Base-by-base conservation (phyloP, 2,113 vertebrate species). In the Elachura formosa region DNA sequence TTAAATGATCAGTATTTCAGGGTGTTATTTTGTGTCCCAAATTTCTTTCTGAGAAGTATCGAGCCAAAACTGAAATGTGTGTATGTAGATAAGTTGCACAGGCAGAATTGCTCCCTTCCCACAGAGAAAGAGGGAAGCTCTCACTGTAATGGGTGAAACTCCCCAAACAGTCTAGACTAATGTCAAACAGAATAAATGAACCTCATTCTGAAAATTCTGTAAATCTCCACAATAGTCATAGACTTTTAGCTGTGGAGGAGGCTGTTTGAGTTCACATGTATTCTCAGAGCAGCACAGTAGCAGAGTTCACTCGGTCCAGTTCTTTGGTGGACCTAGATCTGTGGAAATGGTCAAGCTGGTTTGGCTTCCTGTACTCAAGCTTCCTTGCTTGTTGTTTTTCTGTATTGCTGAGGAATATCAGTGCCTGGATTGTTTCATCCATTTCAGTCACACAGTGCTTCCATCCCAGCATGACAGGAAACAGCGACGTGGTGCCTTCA, bases 221-320 rank as follows among this genome's bases (percentile, higher is more conserved):
- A 26, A 17, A 21, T 29, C 28, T 40, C 43, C 15, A 20, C 7
- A 9, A 5, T 5, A 45, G 10, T 12, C 0, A 0, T 54, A 24
- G 59, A 36, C 25, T 38, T 79, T 72, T 15, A 23, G 67, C 24
- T 59, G 2, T 14, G 28, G 51, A 68, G 38, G 33, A 49, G 29
- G 34, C 40, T 55, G 13, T 13, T 63, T 52, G 45, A 71, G 11
- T 18, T 78, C 19, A 2, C 11, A 3, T 5, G 14, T 10, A 2
- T 51, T 55, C 14, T 18, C 4, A 13, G 51, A 52, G 10, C 8
- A 7, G 20, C 7, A 6, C 2, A 3, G 12, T 11, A 62, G 40
- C 43, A 85, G 38, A 49, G 7, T 13, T 3, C 52, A 55, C 46
- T 34, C 62, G 34, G 2, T 20, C 66, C 16, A 34, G 1, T 31